Evolutionary conservation across 2,113 vertebrate species (phyloP).

Genomic region (Desmodus rotundus): DNA sequence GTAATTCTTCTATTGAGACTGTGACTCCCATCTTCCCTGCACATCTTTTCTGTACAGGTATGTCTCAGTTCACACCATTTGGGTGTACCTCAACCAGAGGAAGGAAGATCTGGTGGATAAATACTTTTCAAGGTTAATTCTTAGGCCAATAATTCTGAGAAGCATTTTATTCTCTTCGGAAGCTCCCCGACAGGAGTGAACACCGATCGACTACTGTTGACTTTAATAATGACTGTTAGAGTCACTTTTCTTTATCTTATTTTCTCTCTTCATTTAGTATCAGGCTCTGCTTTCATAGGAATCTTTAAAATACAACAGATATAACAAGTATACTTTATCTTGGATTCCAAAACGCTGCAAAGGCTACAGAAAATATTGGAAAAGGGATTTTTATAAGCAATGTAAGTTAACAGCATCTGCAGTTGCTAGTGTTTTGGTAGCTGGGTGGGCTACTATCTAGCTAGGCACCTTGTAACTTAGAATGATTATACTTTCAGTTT

Average conservation of each 20-base stretch:
- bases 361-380: not conserved
- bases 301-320: not conserved
- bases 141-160: not conserved
- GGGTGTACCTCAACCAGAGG: not conserved
- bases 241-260: not conserved
- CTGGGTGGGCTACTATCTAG: not conserved
- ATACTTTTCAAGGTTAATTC: not conserved
- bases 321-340: not conserved
- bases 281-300: not conserved
- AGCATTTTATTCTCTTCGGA: not conserved
- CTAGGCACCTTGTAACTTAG: not conserved
- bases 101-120: not conserved
- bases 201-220: not conserved
- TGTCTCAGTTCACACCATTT: not conserved
- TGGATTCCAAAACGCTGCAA: not conserved
- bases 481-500: not conserved
- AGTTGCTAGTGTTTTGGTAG: not conserved
- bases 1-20: not conserved
- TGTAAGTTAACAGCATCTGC: not conserved
- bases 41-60: not conserved
- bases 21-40: not conserved
- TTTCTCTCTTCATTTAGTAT: not conserved
- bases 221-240: not conserved
- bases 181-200: rapidly evolving
- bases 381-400: not conserved